A percentile compares a stretch with the other conserved stretches of the same genome.
These are phyloP conservation scores for Teleogryllus occipitalis DNA, from an alignment of 1,140 invertebrate species.

Conservation along the genomic window DNA sequence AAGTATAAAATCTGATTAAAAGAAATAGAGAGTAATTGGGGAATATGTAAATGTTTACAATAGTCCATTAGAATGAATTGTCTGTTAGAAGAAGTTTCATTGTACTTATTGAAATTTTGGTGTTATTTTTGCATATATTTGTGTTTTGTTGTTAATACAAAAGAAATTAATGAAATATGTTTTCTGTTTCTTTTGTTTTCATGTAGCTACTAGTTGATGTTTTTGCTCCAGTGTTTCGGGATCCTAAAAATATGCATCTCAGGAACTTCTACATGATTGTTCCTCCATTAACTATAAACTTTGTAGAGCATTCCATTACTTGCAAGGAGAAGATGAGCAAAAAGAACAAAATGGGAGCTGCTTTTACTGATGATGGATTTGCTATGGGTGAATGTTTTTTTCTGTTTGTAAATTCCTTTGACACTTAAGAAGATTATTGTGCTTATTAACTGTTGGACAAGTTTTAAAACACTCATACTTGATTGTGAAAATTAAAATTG, in stretches of 20 bases:
- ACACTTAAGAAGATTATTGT: too few relatives aligned
- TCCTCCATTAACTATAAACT: conserved; percentile 90
- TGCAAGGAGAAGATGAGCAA: conserved; percentile 86
- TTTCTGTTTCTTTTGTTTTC: neutral
- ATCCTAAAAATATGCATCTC: conserved; percentile 81
- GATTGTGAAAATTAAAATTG: too few relatives aligned
- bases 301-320: conserved; percentile 84
- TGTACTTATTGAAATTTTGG: too few relatives aligned
- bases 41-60: too few relatives aligned
- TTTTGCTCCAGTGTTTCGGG: conserved; percentile 80
- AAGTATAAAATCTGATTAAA: too few relatives aligned
- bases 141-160: too few relatives aligned
- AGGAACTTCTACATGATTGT: conserved; percentile 91
- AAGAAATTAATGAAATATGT: neutral
- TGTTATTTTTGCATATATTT: too few relatives aligned
- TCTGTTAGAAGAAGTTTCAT: too few relatives aligned
- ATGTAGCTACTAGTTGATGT: conserved; percentile 76
- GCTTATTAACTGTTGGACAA: too few relatives aligned
- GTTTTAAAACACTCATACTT: too few relatives aligned
- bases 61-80: too few relatives aligned
- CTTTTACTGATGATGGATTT: conserved; percentile 98
- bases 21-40: too few relatives aligned
- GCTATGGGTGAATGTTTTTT: conserved; percentile 66
- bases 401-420: neutral
- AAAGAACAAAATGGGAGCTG: conserved; percentile 74